phyloP scores from a whole-genome alignment of 2,797 vertebrate genomes.

The Enteromius afrohamiltoni region DNA sequence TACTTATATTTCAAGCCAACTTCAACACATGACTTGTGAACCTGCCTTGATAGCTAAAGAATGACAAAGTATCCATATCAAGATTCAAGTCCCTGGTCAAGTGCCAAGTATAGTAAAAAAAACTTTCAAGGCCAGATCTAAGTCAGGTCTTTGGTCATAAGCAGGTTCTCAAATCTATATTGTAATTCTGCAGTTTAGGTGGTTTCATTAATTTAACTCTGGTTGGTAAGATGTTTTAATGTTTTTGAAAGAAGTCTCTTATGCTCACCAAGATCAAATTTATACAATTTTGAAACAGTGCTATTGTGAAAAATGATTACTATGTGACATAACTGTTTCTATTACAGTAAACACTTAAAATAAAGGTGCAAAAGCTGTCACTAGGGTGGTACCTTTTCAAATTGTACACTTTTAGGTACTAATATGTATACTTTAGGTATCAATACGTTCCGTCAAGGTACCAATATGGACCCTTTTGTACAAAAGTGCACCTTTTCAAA shows the following conservation, averaged over 20 bases:
- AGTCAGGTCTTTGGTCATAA: not conserved
- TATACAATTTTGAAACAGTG: not conserved
- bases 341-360: not conserved
- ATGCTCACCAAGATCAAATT: not conserved
- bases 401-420: no score
- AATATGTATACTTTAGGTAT: no score
- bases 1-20: not conserved
- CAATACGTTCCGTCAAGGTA: no score
- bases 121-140: not conserved
- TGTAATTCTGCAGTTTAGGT: not conserved
- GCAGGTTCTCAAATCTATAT: not conserved
- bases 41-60: not conserved
- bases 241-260: not conserved
- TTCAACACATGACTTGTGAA: not conserved
- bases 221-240: not conserved
- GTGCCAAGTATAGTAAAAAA: not conserved
- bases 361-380: no score
- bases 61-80: not conserved
- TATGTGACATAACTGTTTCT: not conserved
- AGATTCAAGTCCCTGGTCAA: not conserved
- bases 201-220: not conserved
- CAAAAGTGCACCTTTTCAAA: no score
- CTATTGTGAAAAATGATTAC: not conserved
- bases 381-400: no score
- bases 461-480: no score